phyloP scores from a whole-genome alignment of 2,888 invertebrate species.

The Aplocera efformata region DNA sequence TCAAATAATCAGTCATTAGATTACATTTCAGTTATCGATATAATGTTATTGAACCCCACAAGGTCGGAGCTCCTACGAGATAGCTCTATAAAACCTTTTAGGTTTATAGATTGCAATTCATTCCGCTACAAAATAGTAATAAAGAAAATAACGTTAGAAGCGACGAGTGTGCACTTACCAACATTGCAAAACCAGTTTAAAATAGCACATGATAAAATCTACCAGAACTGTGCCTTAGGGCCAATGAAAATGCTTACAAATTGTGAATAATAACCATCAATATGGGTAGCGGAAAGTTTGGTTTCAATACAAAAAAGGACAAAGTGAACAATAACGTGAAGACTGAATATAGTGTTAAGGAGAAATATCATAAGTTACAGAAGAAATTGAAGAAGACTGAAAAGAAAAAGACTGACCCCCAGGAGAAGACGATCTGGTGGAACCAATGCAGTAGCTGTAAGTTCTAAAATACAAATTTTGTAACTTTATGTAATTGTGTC shows the following conservation, averaged over 20 bases:
- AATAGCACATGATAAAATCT: constrained; percentile 44
- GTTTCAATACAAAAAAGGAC: constrained; percentile 65
- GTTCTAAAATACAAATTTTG: constrained; percentile 32
- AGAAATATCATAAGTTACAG: constrained; percentile 69
- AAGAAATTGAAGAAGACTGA: constrained; percentile 77
- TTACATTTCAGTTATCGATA: constrained; percentile 65
- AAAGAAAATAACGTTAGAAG: constrained; percentile 69
- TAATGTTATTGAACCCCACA: constrained; percentile 70
- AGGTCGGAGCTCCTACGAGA: constrained; percentile 67
- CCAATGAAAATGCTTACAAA: constrained; percentile 44
- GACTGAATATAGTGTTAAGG: constrained; percentile 75
- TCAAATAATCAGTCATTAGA: constrained; percentile 60
- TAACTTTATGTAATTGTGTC: too few relatives aligned
- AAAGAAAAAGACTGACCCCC: constrained; percentile 68
- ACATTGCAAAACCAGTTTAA: constrained; percentile 33
- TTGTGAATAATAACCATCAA: constrained; percentile 46
- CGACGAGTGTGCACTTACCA: constrained; percentile 48
- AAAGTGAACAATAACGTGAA: constrained; percentile 58
- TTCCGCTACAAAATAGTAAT: constrained; percentile 65
- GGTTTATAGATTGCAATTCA: constrained; percentile 69
- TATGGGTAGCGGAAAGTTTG: constrained; percentile 75
- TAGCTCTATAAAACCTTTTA: constrained; percentile 76
- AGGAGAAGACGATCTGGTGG: constrained; percentile 77
- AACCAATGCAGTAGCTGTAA: constrained; percentile 74
- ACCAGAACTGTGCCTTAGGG: constrained; percentile 42